Evolutionary conservation across 1,140 invertebrate species (phyloP).

Genomic region (Potamilus streckersoni): DNA sequence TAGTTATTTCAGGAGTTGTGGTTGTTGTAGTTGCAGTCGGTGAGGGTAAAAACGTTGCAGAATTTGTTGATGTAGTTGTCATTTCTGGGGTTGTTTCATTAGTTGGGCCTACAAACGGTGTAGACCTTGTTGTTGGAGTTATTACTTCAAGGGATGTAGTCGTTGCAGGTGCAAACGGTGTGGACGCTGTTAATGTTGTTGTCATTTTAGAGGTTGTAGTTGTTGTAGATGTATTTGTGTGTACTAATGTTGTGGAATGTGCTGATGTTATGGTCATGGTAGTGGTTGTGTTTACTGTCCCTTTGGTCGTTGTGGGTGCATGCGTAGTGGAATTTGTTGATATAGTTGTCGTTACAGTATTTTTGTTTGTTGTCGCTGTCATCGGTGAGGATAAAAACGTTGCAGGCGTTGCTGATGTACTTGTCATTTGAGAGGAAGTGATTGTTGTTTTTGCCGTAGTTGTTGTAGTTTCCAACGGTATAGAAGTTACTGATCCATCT

Average conservation of each 20-base stretch:
- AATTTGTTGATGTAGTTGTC: conserved; percentile 5
- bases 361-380: conserved; percentile 1
- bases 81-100: background rate
- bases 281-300: background rate
- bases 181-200: conserved; percentile 4
- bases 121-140: conserved; percentile 3
- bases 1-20: background rate
- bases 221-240: conserved; percentile 1
- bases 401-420: background rate
- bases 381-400: conserved; percentile 2
- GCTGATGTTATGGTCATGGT: background rate
- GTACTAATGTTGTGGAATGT: background rate
- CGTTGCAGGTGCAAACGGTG: background rate
- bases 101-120: background rate
- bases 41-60: conserved; percentile 1
- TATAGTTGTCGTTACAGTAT: background rate
- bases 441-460: conserved; percentile 9
- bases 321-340: background rate
- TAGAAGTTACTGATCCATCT: background rate
- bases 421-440: conserved; percentile 1
- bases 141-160: conserved; percentile 2
- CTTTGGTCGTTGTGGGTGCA: background rate
- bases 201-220: conserved; percentile 1
- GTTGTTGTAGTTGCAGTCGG: conserved; percentile 2
- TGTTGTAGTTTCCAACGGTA: background rate